Conservation (phyloP, 2,113 vertebrate genomes). For the Cairina moschata region DNA sequence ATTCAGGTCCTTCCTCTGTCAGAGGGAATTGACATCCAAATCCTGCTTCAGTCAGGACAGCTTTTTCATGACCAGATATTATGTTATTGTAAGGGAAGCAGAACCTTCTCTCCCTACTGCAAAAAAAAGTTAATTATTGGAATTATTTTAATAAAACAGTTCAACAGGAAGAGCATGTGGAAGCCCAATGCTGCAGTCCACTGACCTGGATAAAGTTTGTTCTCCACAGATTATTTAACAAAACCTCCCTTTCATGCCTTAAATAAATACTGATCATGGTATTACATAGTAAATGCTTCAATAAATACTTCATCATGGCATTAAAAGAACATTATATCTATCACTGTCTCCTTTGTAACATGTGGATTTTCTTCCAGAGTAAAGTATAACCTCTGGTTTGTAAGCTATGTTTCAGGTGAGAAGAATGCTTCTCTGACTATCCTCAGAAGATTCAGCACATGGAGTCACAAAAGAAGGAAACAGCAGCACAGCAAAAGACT, state of each 20-base stretch:
- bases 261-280: neutral
- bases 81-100: neutral
- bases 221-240: neutral
- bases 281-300: neutral
- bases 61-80: accelerated
- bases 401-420: neutral
- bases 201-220: neutral
- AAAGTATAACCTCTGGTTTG: neutral
- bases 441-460: neutral
- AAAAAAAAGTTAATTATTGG: neutral
- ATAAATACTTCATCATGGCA: neutral
- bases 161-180: neutral
- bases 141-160: neutral
- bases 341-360: neutral
- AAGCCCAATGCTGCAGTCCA: neutral
- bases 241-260: neutral
- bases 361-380: neutral
- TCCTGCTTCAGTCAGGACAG: neutral
- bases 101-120: neutral
- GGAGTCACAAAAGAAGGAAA: neutral
- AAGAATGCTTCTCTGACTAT: neutral
- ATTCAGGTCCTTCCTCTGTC: neutral
- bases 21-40: neutral
- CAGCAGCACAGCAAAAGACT: neutral
- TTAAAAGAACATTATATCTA: neutral